Evolutionary conservation across 2,797 vertebrate species (phyloP), one percentile per base, ranked within the genome.

Genomic region (Acipenser transmontanus): DNA sequence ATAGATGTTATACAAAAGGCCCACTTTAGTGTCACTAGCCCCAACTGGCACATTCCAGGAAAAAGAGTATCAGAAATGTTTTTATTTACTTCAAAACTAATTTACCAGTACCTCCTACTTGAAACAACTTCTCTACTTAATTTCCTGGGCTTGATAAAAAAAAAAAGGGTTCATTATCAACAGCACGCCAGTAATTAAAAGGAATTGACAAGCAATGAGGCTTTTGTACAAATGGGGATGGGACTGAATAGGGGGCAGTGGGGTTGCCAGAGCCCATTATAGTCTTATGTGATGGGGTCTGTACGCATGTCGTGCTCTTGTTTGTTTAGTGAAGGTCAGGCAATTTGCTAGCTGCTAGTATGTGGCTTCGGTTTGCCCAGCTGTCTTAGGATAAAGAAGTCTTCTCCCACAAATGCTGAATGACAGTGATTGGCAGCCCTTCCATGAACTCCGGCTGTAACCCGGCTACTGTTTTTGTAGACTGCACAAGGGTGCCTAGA

Each of bases 161-260:
- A 81, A 85, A 82, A 87, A 81, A 83, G 83, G 85, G 87, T 90
- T 95, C 90, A 92, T 94, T 95, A 95, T 91, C 85, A 89, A 84
- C 87, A 89, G 88, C 89, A 80, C 90, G 88, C 90, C 84, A 84
- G 87, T 93, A 93, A 95, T 96, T 93, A 95, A 88, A 91, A 87
- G 86, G 91, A 92, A 93, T 90, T 91, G 88, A 91, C 89, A 82
- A 91, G 88, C 86, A 88, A 85, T 84, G 86, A 86, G 86, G 86
- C 88, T 89, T 92, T 93, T 91, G 91, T 91, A 85, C 79, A 79
- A 81, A 81, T 84, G 85, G 87, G 82, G 86, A 81, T 82, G 85
- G 87, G 91, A 87, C 88, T 88, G 87, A 91, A 92, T 89, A 85
- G 80, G 84, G 89, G 89, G 86, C 85, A 86, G 74, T 0, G 61